Conservation (phyloP, 2,113 vertebrate genomes). For the Pelecanus crispus region DNA sequence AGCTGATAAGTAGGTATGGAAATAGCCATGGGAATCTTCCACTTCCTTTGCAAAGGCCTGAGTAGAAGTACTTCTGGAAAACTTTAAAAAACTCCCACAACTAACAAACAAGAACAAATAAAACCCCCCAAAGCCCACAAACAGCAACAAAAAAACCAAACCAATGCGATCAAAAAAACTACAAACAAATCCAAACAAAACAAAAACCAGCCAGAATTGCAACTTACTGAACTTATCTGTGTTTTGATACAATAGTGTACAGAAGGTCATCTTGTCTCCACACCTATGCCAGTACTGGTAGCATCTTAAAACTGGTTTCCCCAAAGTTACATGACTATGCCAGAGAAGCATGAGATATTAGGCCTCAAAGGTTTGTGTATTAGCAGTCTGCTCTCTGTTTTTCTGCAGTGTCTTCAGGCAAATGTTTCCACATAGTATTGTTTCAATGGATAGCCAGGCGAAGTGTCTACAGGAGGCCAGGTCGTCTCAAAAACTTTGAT, state of each 20-base stretch:
- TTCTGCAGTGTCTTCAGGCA: not conserved
- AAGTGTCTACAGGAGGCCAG: not conserved
- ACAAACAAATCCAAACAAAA: accelerated
- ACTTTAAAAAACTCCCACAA: not conserved
- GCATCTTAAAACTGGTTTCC: not conserved
- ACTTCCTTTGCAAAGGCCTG: not conserved
- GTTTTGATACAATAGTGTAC: not conserved
- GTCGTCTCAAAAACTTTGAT: not conserved
- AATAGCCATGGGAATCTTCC: not conserved
- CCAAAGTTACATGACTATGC: not conserved
- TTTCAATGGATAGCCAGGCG: not conserved
- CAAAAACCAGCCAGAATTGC: not conserved
- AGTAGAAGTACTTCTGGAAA: not conserved
- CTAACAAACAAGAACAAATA: too few relatives aligned
- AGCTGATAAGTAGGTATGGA: not conserved
- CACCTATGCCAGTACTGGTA: not conserved
- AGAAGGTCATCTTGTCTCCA: not conserved
- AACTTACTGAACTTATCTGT: not conserved
- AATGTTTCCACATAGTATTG: not conserved
- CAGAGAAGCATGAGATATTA: not conserved
- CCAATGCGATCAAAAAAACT: too few relatives aligned
- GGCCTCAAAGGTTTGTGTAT: not conserved
- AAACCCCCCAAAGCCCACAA: not conserved
- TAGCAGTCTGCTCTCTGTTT: not conserved
- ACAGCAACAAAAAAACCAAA: not conserved